Percentiles rank a stretch among this genome's conserved stretches.
Evolutionary conservation across 2,888 invertebrate genomes (phyloP).

Genomic region (Mesodorylaimus sp.): DNA sequence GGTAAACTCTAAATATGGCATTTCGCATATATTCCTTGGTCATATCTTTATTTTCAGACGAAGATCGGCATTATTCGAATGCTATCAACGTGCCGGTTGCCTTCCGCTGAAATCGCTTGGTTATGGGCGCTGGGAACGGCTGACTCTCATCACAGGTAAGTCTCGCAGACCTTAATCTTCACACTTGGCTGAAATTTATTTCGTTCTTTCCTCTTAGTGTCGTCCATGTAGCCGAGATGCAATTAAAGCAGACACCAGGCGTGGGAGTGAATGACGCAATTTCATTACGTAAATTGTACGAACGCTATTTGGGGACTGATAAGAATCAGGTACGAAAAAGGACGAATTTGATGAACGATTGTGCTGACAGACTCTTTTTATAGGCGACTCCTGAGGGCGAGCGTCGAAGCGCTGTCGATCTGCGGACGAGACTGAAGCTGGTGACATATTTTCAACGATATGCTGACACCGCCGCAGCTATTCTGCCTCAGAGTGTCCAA

Average conservation of each 20-base stretch:
- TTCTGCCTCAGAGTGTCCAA: neutral
- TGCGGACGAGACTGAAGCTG: neutral
- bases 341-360: neutral
- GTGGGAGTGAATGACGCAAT: neutral
- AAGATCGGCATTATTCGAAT: neutral
- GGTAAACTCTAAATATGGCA: no score
- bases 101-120: neutral
- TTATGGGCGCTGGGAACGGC: neutral
- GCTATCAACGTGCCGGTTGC: neutral
- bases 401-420: neutral
- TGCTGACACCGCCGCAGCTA: neutral
- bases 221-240: neutral
- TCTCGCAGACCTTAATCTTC: neutral
- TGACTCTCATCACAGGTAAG: neutral
- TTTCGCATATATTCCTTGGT: no score
- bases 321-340: neutral
- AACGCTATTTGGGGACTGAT: neutral
- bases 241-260: neutral
- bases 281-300: neutral
- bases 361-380: neutral
- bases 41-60: neutral
- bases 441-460: neutral
- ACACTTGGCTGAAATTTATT: neutral
- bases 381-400: neutral
- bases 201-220: neutral